phyloP scores from a whole-genome alignment of 2,797 vertebrate genomes.

The Hippoglossus hippoglossus region DNA sequence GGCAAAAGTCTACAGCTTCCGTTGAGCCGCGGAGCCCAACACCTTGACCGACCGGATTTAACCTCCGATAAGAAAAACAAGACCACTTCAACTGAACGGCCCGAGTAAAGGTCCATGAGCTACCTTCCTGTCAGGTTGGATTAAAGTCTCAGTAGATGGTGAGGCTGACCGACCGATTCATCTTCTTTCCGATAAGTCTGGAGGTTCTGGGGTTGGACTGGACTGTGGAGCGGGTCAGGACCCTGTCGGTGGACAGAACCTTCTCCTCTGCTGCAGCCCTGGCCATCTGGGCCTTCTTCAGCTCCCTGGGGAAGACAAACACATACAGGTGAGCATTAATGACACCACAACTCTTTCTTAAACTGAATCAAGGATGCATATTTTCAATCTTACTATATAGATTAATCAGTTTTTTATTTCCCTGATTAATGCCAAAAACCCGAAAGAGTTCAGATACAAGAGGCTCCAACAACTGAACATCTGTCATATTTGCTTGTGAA shows the following conservation, averaged over 20 bases:
- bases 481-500: no score
- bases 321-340: not conserved
- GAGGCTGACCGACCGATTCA: constrained; percentile 96
- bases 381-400: no score
- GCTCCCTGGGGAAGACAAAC: constrained; percentile 84
- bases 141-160: constrained; percentile 90
- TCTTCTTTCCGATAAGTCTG: constrained; percentile 96
- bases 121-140: constrained; percentile 6
- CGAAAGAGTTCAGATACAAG: no score
- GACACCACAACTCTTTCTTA: not conserved
- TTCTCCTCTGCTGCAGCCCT: constrained; percentile 95
- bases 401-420: no score
- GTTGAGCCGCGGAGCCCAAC: constrained; percentile 14
- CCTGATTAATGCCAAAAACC: no score
- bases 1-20: constrained; percentile 31
- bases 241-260: constrained; percentile 90
- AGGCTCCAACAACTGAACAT: no score
- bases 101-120: constrained; percentile 54
- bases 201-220: constrained; percentile 88
- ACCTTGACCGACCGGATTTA: constrained; percentile 15
- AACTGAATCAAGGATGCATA: no score
- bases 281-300: constrained; percentile 97
- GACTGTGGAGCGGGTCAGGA: constrained; percentile 92
- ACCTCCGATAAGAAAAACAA: not conserved
- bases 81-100: not conserved